These are phyloP conservation scores for Leucoraja erinaceus DNA, from an alignment of 2,113 vertebrate genomes.

Conservation along the genomic window DNA sequence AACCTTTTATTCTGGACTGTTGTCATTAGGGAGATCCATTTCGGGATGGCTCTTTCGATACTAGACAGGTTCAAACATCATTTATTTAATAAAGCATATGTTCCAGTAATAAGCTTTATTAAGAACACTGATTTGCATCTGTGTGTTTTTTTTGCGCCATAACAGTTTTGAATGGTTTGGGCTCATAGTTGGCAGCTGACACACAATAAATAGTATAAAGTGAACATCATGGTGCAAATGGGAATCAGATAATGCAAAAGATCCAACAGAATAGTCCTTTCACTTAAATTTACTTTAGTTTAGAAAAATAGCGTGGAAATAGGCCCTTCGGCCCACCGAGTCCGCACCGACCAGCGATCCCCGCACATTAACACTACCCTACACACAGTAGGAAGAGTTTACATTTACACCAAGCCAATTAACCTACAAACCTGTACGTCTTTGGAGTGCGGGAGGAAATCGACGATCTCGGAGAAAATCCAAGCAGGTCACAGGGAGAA, in stretches of 20 bases:
- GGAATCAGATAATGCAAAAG: neutral
- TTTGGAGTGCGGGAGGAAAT: too few relatives aligned
- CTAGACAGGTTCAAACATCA: neutral
- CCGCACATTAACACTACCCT: too few relatives aligned
- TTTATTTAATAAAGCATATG: conserved; percentile 9
- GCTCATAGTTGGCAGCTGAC: neutral
- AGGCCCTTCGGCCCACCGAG: too few relatives aligned
- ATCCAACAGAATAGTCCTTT: neutral
- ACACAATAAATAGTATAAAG: neutral
- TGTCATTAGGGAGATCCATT: neutral
- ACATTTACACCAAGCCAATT: too few relatives aligned
- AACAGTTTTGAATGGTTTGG: neutral
- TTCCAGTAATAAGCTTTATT: conserved; percentile 11
- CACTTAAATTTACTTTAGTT: neutral
- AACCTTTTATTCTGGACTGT: neutral
- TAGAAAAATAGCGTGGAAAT: too few relatives aligned
- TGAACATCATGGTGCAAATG: neutral
- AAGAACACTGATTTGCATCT: neutral
- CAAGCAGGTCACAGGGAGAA: too few relatives aligned
- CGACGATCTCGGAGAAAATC: too few relatives aligned
- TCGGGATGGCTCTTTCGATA: neutral
- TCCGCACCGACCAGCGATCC: too few relatives aligned
- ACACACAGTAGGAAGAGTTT: too few relatives aligned
- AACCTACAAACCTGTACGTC: too few relatives aligned
- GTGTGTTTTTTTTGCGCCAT: neutral